phyloP scores from a whole-genome alignment of 2,888 invertebrate species.

The Aspidiotus rigidus region DNA sequence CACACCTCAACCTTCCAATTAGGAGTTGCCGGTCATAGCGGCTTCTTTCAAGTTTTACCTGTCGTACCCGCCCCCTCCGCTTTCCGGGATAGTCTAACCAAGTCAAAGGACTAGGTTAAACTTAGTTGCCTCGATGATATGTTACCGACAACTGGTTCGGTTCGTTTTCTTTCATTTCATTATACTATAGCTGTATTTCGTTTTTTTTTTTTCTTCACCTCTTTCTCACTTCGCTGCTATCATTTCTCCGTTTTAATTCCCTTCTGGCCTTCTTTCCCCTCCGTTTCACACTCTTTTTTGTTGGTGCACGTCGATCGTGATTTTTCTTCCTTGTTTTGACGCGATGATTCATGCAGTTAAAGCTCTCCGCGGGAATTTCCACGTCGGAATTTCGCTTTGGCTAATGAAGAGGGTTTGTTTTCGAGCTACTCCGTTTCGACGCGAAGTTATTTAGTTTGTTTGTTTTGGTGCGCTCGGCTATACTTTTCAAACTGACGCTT shows the following conservation, averaged over 20 bases:
- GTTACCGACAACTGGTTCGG: constrained; percentile 32
- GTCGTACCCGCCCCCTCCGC: constrained; percentile 32
- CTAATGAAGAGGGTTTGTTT: constrained; percentile 2
- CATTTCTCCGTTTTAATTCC: constrained; percentile 4
- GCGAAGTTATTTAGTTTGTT: not conserved
- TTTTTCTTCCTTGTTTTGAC: not conserved
- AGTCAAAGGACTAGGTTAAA: constrained; percentile 32
- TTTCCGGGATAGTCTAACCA: constrained; percentile 29
- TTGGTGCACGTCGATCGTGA: not conserved
- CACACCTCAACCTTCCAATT: constrained; percentile 38
- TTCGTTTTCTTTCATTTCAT: constrained; percentile 21
- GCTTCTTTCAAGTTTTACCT: constrained; percentile 35
- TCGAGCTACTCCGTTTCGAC: not conserved
- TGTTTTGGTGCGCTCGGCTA: not conserved
- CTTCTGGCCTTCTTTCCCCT: not conserved
- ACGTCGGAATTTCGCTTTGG: not conserved
- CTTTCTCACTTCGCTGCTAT: constrained; percentile 4
- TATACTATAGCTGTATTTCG: constrained; percentile 12
- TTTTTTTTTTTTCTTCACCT: constrained; percentile 17
- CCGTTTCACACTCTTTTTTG: not conserved
- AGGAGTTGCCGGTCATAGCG: constrained; percentile 37
- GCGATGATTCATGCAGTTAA: not conserved
- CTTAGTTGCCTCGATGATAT: constrained; percentile 33
- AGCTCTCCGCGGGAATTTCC: not conserved
- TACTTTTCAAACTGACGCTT: no score